These are phyloP conservation scores for Pocota personata DNA, from an alignment of 2,888 invertebrate genomes.

Conservation along the genomic window DNA sequence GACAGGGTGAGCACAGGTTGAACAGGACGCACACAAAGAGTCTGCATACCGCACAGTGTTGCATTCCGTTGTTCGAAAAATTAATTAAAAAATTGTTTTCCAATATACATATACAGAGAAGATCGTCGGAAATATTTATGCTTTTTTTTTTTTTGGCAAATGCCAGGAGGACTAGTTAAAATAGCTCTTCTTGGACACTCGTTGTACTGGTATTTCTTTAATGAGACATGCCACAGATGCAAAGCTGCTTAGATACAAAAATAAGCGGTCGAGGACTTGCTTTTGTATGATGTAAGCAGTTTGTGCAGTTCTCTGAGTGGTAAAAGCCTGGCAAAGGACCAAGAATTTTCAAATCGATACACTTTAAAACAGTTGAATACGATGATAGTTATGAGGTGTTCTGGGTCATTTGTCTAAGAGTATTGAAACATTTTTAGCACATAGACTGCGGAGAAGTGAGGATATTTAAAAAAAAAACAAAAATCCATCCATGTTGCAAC, in stretches of 20 bases:
- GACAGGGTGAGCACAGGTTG: background rate
- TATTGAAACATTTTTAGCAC: background rate
- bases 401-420: background rate
- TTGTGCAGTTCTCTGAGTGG: background rate
- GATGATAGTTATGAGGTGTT: background rate
- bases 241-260: background rate
- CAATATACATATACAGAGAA: conserved; percentile 7
- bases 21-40: background rate
- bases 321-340: conserved; percentile 22
- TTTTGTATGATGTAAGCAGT: conserved; percentile 3
- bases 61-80: conserved; percentile 34
- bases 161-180: conserved; percentile 40
- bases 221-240: conserved; percentile 18
- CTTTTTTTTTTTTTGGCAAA: conserved; percentile 25
- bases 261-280: conserved; percentile 8
- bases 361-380: background rate
- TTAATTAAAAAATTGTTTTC: conserved; percentile 63
- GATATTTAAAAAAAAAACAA: too few species aligned
- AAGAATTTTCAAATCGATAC: conserved; percentile 37
- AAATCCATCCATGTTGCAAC: too few species aligned
- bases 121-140: conserved; percentile 11
- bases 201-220: conserved; percentile 48
- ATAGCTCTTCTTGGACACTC: conserved; percentile 49
- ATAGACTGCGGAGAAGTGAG: background rate
- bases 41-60: conserved; percentile 5